Percentiles rank a stretch among this genome's conserved stretches.
Evolutionary conservation across 2,888 invertebrate genomes (phyloP).

Genomic region (Andricus curvator): DNA sequence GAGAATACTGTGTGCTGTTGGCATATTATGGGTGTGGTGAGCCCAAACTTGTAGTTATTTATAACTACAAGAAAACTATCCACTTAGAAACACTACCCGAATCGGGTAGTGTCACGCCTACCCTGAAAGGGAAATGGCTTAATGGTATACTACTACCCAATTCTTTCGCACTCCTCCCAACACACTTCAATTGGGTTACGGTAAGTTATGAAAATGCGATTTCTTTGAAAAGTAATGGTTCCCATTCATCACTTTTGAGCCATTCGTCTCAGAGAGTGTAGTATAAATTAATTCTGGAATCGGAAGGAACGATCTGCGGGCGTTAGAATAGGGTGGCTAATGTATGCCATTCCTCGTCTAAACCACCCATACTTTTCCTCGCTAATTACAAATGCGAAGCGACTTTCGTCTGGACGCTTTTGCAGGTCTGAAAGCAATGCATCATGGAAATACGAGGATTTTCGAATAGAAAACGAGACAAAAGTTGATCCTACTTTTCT

Average conservation of each 20-base stretch:
- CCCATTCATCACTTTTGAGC: not conserved
- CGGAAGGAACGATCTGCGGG: not conserved
- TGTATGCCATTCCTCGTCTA: not conserved
- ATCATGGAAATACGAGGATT: constrained; percentile 8
- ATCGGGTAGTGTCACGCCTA: too few relatives aligned
- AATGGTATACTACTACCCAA: too few relatives aligned
- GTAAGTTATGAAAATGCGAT: not conserved
- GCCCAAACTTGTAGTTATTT: too few relatives aligned
- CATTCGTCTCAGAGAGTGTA: not conserved
- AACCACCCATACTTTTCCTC: not conserved
- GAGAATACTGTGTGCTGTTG: too few relatives aligned
- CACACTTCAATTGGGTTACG: too few relatives aligned
- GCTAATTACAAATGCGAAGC: not conserved
- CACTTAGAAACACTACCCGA: too few relatives aligned
- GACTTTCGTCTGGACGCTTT: not conserved
- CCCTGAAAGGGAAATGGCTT: too few relatives aligned
- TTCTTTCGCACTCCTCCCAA: too few relatives aligned
- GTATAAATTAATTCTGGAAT: not conserved
- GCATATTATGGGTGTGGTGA: too few relatives aligned
- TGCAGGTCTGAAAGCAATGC: constrained; percentile 2
- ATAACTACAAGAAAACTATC: too few relatives aligned
- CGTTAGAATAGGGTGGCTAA: not conserved
- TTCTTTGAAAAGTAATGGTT: not conserved
- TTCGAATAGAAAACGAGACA: not conserved
- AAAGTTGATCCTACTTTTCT: not conserved